phyloP scores from a whole-genome alignment of 2,113 vertebrate genomes.

The Tursiops truncatus region DNA sequence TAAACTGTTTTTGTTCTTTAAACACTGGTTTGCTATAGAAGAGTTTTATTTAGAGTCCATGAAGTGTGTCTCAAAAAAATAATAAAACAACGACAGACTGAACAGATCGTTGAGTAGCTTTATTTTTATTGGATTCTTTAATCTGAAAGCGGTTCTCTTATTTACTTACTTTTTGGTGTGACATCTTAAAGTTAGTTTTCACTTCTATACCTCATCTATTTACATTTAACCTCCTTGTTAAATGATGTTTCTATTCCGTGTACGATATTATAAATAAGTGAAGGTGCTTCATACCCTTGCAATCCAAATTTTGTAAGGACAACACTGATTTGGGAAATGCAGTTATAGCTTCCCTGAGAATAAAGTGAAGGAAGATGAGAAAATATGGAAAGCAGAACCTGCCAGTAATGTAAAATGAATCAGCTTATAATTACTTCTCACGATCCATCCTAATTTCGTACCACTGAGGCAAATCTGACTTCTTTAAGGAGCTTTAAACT shows the following conservation, averaged over 20 bases:
- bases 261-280: not conserved
- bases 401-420: not conserved
- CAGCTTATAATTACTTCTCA: not conserved
- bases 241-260: not conserved
- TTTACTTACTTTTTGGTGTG: not conserved
- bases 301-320: not conserved
- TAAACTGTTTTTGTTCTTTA: not conserved
- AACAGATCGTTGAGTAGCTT: not conserved
- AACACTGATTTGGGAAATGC: accelerated
- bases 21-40: not conserved
- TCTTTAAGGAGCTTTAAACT: not conserved
- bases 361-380: not conserved
- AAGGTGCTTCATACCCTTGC: not conserved
- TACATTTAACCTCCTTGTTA: not conserved
- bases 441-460: not conserved
- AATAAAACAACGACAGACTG: not conserved
- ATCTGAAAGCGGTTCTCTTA: not conserved
- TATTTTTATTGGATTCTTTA: conserved; percentile 8
- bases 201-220: not conserved
- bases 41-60: conserved; percentile 20
- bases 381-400: not conserved
- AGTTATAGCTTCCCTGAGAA: not conserved
- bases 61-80: accelerated
- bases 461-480: not conserved
- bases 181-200: not conserved